Conservation (phyloP, 2,888 invertebrate species). For the Marronus borbonicus region DNA sequence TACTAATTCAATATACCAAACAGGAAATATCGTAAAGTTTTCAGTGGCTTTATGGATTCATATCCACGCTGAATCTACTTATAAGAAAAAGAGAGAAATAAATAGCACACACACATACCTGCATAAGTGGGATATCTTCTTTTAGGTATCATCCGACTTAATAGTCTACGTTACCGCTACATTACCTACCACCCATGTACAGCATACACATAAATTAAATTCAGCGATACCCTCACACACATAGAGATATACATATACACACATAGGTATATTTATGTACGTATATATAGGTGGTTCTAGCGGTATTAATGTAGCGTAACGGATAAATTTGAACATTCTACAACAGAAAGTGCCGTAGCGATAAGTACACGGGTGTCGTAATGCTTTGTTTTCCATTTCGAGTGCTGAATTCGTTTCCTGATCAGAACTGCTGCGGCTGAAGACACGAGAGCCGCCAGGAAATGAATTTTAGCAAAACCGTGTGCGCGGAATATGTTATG, state of each 20-base stretch:
- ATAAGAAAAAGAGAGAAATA: constrained; percentile 3
- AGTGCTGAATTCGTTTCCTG: constrained; percentile 68
- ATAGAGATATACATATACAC: constrained; percentile 8
- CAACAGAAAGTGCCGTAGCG: constrained; percentile 55
- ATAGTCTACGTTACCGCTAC: constrained; percentile 42
- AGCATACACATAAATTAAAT: constrained; percentile 54
- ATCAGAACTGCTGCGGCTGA: constrained; percentile 65
- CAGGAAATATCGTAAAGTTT: too few relatives aligned
- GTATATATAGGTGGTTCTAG: constrained; percentile 52
- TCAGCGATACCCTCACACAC: constrained; percentile 55
- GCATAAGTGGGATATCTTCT: constrained; percentile 28
- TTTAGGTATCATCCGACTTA: constrained; percentile 39
- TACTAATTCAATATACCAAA: too few relatives aligned
- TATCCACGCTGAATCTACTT: too few relatives aligned
- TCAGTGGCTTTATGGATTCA: too few relatives aligned
- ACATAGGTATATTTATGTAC: constrained; percentile 29
- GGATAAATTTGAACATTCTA: constrained; percentile 58
- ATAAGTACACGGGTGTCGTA: constrained; percentile 59
- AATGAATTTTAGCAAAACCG: constrained; percentile 69
- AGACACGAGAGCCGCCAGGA: constrained; percentile 68
- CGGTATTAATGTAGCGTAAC: constrained; percentile 61
- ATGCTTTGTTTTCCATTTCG: constrained; percentile 69
- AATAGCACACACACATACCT: not conserved
- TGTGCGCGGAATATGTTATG: constrained; percentile 63
- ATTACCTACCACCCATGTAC: constrained; percentile 46